Base-by-base conservation (phyloP, 2,888 invertebrate genomes). In the Hetaerina titia region DNA sequence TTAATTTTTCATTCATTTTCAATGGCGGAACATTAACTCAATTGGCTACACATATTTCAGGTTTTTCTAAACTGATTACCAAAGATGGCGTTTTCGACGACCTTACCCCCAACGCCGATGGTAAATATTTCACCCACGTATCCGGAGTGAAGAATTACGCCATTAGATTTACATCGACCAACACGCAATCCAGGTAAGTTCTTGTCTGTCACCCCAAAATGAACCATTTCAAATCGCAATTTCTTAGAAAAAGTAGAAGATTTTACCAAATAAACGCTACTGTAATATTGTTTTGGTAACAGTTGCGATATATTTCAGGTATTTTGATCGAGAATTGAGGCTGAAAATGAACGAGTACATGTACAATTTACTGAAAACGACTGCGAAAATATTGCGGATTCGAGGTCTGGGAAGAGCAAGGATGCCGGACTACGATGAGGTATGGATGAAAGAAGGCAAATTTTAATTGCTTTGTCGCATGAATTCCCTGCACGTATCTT, bases 271-370 rank as follows among this genome's bases (percentile, higher is more conserved):
- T 45, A 4, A 45, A 45, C 45, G 45, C 45, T 45, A 45, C 45
- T 45, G 45, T 45, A 45, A 45, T 45, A 45, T 45, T 45, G 45
- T 45, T 45, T 45, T 4, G 45, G 1, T 45, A 45, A 45, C 45
- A 45, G 4, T 45, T 45, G 45, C 45, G 1, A 45, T 45, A 4
- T 45, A 45, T 60, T 31, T 13, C n/a, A 81, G 81, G 81, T 81
- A 81, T 81, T 81, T 81, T 81, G 31, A 81, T 22, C 81, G 31
- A 81, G 81, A 81, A 2, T 13, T 81, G 31, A 81, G 81, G 2
- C 31, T 81, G 81, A 81, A 81, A 81, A 31, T 81, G 81, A 81
- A 81, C 15, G 31, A 31, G 11, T 81, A 81, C 81, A 81, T 81
- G 81, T 81, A 81, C 81, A 81, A 31, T 13, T 81, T 81, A 22